Percentiles rank a stretch among this genome's conserved stretches.
Conservation (phyloP, 2,888 invertebrate genomes). For the Agrochola circellaris region DNA sequence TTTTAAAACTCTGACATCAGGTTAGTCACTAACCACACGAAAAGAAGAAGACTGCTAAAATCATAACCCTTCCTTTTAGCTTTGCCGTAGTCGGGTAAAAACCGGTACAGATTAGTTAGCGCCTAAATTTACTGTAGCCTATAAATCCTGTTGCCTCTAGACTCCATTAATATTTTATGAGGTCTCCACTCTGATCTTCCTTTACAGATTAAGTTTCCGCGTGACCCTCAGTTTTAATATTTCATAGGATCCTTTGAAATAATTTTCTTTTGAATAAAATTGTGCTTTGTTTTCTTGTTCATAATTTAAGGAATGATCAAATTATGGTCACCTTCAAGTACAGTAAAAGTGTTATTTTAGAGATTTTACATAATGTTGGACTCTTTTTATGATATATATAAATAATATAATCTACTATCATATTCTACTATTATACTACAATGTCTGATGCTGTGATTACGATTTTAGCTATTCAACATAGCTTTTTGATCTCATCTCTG, state of each 20-base stretch:
- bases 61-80: too few species aligned
- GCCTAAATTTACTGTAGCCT: slow-evolving; percentile 27
- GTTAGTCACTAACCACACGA: too few species aligned
- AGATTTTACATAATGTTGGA: not conserved
- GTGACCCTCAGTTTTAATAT: slow-evolving; percentile 56
- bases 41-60: too few species aligned
- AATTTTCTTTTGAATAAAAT: slow-evolving; percentile 36
- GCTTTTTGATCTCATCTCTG: too few species aligned
- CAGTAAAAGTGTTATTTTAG: not conserved
- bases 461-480: too few species aligned
- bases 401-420: not conserved
- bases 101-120: slow-evolving; percentile 15
- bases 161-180: slow-evolving; percentile 57
- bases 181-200: slow-evolving; percentile 42
- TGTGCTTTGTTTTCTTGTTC: slow-evolving; percentile 13
- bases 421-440: too few species aligned
- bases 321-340: not conserved
- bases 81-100: not conserved
- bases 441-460: too few species aligned
- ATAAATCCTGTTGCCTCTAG: slow-evolving; percentile 38
- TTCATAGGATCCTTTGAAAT: slow-evolving; percentile 52
- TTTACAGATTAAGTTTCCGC: slow-evolving; percentile 54
- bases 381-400: too few species aligned
- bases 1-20: too few species aligned
- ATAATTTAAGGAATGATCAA: not conserved